Evolutionary conservation across 1,140 invertebrate species (phyloP), one percentile per base, ranked within the genome.

Genomic region (Matsumurasca onukii): DNA sequence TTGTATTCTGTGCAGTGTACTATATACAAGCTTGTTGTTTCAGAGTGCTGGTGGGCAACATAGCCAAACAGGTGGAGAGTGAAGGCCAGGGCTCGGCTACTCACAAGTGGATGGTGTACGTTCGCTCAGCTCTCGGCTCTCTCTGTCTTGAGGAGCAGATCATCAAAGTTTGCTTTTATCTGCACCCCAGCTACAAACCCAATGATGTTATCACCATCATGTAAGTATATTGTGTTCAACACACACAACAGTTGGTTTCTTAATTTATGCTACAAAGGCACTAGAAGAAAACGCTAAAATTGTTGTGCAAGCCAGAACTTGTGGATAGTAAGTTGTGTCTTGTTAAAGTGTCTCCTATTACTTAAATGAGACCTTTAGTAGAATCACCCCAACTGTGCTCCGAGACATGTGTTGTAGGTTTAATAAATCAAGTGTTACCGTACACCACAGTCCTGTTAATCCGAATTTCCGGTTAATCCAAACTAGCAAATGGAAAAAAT

Each of bases 41-140:
- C 66, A 76, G 78, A 70, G 77, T 92, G 64, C 81, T 91, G 55
- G 81, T 92, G 76, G 93, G 94, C 0, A 95, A 96, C 81, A 89
- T 93, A 20, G 95, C 93, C 0, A 93, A 92, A 78, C 94, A 87
- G 82, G 88, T 92, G 5, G 55, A 59, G 34, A 87, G 88, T 1
- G 80, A 84, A 0, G 86, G 88, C 51, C 86, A 85, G 52, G 83
- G 86, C 25, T 86, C 91, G 73, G 85, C 90, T n/a, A 93, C 88
- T 59, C 92, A 96, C 78, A 94, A 94, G 76, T 96, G 94, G 94
- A 88, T 94, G 79, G 85, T 95, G 59, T 96, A 95, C 80, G 86
- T 95, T 3, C 81, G 90, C 71, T 89, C 87, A 0, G 81, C 86
- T 57, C 85, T 84, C 71, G 82, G 86, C 20, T 79, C 81, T 57